phyloP scores from a whole-genome alignment of 2,797 vertebrate species.

The Apogon hyalosoma region DNA sequence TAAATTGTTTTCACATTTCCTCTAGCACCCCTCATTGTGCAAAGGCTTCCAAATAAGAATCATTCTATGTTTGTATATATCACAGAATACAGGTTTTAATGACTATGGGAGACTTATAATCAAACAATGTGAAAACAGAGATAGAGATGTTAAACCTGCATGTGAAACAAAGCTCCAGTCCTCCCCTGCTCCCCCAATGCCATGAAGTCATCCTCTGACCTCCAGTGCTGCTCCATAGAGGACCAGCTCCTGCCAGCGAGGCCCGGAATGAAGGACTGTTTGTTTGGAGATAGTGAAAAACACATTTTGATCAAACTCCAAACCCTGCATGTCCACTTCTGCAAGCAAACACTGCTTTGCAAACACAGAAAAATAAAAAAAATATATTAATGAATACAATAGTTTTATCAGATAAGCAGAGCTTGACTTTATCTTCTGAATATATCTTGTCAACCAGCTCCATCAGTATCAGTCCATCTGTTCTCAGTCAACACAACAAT shows the following conservation, averaged over 20 bases:
- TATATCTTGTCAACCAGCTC: conserved; percentile 18
- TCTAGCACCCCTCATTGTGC: too few relatives aligned
- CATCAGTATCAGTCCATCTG: conserved; percentile 12
- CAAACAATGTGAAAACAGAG: too few relatives aligned
- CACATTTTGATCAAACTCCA: conserved; percentile 21
- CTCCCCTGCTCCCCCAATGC: conserved; percentile 8
- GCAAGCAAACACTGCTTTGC: not conserved
- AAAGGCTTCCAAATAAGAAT: too few relatives aligned
- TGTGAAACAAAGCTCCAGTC: conserved; percentile 9
- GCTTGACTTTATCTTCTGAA: conserved; percentile 3
- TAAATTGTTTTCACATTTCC: too few relatives aligned
- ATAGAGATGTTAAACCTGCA: conserved; percentile 2
- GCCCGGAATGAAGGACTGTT: conserved; percentile 61
- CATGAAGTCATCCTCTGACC: conserved; percentile 52
- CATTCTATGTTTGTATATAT: too few relatives aligned
- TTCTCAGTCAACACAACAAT: not conserved
- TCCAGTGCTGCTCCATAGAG: conserved; percentile 42
- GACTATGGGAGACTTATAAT: not conserved
- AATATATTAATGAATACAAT: not conserved
- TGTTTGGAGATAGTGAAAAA: conserved; percentile 55
- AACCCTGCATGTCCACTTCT: conserved; percentile 6
- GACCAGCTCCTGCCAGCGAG: conserved; percentile 38
- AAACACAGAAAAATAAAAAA: not conserved
- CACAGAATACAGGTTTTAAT: not conserved
- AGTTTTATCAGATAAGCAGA: not conserved